Evolutionary conservation across 2,888 invertebrate species (phyloP).

Genomic region (Stenodema calcarata): DNA sequence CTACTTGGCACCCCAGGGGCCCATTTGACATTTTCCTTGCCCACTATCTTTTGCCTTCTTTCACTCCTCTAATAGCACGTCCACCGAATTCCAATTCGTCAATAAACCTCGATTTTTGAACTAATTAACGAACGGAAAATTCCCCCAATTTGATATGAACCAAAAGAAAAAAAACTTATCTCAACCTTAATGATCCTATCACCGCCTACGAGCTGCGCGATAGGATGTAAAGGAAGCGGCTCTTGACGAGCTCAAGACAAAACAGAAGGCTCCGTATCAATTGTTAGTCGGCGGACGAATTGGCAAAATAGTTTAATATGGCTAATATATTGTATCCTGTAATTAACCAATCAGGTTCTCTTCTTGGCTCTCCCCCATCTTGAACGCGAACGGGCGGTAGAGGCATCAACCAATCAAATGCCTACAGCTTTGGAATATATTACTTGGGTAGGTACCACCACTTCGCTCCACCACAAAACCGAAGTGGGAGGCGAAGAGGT

Average conservation of each 20-base stretch:
- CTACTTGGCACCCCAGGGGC: too few species aligned
- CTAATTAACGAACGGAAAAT: too few species aligned
- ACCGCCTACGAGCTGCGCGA: neutral
- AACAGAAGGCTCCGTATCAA: constrained; percentile 1
- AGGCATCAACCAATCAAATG: constrained; percentile 21
- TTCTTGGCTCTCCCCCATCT: constrained; percentile 12
- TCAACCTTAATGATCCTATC: too few species aligned
- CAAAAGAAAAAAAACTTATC: too few species aligned
- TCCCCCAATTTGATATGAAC: too few species aligned
- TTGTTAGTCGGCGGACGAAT: constrained; percentile 28
- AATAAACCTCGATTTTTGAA: too few species aligned
- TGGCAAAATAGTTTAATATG: constrained; percentile 52
- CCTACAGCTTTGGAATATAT: neutral
- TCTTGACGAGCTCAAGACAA: neutral
- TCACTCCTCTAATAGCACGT: neutral
- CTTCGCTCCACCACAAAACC: too few species aligned
- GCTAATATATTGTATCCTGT: constrained; percentile 54
- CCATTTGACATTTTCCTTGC: too few species aligned
- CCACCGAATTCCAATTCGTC: neutral
- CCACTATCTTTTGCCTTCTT: too few species aligned
- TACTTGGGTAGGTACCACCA: too few species aligned
- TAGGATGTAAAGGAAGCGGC: neutral
- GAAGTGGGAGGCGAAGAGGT: too few species aligned
- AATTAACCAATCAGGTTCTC: constrained; percentile 53
- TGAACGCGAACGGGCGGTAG: neutral